Evolutionary conservation across 2,888 invertebrate species (phyloP), one percentile per base, ranked within the genome.

Genomic region (Macropis europaea): DNA sequence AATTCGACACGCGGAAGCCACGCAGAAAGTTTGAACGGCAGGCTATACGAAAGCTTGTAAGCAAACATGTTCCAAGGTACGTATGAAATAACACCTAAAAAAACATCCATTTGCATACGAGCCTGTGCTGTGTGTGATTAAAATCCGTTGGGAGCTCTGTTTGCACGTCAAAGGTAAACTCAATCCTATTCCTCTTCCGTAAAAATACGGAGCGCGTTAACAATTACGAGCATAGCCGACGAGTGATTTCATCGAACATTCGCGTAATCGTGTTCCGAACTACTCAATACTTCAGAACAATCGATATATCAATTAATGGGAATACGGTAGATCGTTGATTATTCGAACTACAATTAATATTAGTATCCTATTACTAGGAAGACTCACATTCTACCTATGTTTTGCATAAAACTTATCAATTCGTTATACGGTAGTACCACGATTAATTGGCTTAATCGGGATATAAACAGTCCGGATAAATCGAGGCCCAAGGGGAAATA

Each of bases 61-160:
- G 60, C 52, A 66, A 66, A 72, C 60, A 53, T 54, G 73, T 56
- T 64, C 26, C 50, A 42, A 47, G 45, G 40, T 34, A 32, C 59
- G 19, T 52, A 36, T 43, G 45, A 52, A 66, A 66, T 54, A 66
- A 66, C 48, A 30, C 52, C 9, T 40, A 9, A 38, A 15, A 48
- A 34, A 47, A 67, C 47, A 48, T 56, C 13, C 36, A 17, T 45
- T 11, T 15, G 34, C 24, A 30, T 13, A 26, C n/a, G 34, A 30
- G 24, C 40, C 26, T 15, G 13, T 6, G 13, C 34, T 28, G 71
- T 38, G 45, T 38, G 50, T 52, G 47, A 70, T 70, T 60, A 69
- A 60, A 70, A 70, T 69, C 60, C 60, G 70, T 42, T 60, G 70
- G 50, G 70, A 70, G 71, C 47, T 42, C 40, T 70, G 70, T 70